Conservation (phyloP, 2,888 invertebrate genomes). For the Spilarctia lutea region DNA sequence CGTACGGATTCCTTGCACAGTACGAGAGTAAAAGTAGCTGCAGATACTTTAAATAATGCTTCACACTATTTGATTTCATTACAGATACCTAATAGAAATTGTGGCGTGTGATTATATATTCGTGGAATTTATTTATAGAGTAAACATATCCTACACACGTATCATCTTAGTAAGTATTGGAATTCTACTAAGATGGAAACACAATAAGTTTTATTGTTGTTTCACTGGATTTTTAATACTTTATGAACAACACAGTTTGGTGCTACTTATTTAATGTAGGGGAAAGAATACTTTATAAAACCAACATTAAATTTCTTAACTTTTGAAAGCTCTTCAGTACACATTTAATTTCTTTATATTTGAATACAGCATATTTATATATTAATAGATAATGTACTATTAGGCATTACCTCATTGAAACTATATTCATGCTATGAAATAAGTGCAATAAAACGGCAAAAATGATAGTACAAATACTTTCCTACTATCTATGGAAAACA, state of each 20-base stretch:
- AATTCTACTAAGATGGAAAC: not conserved
- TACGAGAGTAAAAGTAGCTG: constrained; percentile 37
- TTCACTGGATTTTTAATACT: not conserved
- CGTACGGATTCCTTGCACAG: constrained; percentile 41
- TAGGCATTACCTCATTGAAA: too few species aligned
- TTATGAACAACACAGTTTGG: too few species aligned
- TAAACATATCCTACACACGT: not conserved
- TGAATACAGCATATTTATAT: too few species aligned
- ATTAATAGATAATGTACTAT: not conserved
- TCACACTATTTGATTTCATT: constrained; percentile 15
- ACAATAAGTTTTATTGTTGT: not conserved
- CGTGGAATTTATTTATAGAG: not conserved
- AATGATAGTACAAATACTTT: not conserved
- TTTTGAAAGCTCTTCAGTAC: too few species aligned
- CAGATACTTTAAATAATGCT: constrained; percentile 42
- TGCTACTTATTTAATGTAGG: too few species aligned
- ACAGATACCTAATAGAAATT: not conserved
- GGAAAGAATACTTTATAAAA: too few species aligned
- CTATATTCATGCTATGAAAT: not conserved
- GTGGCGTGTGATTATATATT: not conserved
- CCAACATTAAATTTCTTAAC: too few species aligned
- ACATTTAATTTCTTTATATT: too few species aligned
- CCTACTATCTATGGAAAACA: not conserved
- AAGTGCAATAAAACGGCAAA: not conserved
- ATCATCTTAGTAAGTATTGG: not conserved